phyloP scores from a whole-genome alignment of 2,888 invertebrate genomes.

The Rhagonycha fulva region DNA sequence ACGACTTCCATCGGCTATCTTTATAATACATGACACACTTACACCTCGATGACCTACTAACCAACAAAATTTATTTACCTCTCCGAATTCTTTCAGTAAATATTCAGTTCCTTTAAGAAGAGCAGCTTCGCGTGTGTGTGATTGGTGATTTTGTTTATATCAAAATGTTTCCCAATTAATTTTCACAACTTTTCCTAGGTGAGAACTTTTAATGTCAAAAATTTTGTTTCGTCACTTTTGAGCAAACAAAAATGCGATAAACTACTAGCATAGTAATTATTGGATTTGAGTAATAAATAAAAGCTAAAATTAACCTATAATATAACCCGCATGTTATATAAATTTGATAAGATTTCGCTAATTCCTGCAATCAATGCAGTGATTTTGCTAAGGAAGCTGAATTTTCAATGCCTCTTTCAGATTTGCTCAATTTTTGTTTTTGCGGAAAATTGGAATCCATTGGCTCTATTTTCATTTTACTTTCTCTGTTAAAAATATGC shows the following conservation, averaged over 20 bases:
- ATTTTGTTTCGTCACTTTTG: background rate
- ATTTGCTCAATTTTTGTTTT: background rate
- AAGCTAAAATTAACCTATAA: background rate
- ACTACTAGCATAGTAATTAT: background rate
- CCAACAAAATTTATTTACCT: constrained; percentile 5
- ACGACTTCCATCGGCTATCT: background rate
- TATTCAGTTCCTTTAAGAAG: background rate
- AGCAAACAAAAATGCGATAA: background rate
- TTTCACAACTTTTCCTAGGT: background rate
- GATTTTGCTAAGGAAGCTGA: too few species aligned
- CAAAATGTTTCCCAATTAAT: background rate
- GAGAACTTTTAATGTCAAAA: background rate
- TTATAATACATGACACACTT: constrained; percentile 16
- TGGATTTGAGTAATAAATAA: background rate
- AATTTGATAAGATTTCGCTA: background rate
- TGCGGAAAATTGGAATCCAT: background rate
- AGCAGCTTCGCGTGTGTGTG: background rate
- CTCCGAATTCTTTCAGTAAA: constrained; percentile 2
- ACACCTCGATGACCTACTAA: constrained; percentile 16
- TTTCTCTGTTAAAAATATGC: background rate
- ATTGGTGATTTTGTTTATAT: background rate
- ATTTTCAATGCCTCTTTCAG: too few species aligned
- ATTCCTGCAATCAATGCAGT: too few species aligned
- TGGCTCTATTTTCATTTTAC: background rate
- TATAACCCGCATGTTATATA: background rate